phyloP scores from a whole-genome alignment of 2,113 vertebrate genomes.

The Melanocharis versteri region DNA sequence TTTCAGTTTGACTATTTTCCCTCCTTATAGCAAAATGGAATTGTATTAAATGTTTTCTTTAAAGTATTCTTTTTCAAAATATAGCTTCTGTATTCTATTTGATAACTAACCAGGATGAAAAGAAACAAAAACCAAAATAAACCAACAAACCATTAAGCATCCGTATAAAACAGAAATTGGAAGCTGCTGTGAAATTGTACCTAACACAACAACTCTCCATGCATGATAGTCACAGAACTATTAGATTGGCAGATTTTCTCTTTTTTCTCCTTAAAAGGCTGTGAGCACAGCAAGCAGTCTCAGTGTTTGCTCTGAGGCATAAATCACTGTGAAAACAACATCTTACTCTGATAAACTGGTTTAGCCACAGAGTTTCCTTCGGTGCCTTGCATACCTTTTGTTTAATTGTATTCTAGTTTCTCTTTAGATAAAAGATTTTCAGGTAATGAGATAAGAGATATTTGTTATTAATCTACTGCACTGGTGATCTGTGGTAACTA shows the following conservation, averaged over 20 bases:
- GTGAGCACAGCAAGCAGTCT: background rate
- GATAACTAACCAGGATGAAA: background rate
- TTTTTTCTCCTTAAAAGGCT: background rate
- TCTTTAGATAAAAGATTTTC: background rate
- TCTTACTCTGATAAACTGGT: background rate
- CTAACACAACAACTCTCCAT: background rate
- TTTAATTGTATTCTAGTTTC: conserved; percentile 8
- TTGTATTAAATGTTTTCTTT: background rate
- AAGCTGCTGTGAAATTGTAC: conserved; percentile 13
- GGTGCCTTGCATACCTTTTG: background rate
- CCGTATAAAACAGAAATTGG: conserved; percentile 9
- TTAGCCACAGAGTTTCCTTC: background rate
- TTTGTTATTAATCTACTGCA: background rate
- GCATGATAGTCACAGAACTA: background rate
- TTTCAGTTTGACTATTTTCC: background rate
- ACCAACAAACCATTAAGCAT: background rate
- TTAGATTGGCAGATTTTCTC: conserved; percentile 3
- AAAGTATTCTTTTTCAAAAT: background rate
- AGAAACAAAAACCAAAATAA: background rate
- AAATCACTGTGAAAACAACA: conserved; percentile 17
- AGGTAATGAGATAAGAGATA: background rate
- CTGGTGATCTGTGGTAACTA: background rate
- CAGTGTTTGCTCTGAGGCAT: background rate
- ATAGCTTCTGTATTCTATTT: background rate
- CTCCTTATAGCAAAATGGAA: background rate